Evolutionary conservation across 2,113 vertebrate species (phyloP).

Genomic region (Seriola rivoliana): DNA sequence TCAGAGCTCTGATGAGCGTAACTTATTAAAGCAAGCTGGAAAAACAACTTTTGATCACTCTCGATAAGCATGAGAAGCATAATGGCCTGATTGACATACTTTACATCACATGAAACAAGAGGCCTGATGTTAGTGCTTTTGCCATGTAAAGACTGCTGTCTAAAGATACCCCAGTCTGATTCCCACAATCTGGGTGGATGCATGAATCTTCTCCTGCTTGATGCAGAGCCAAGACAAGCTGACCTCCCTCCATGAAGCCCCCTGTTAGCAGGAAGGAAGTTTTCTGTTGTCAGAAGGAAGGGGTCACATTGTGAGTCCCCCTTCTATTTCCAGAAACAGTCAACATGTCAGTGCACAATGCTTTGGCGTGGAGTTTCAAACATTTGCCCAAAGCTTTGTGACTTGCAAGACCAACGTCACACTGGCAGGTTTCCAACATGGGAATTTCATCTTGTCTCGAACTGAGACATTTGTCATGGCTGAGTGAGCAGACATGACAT

Average conservation of each 20-base stretch:
- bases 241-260: constrained; percentile 41
- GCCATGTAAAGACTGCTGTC: not conserved
- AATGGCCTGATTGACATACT: not conserved
- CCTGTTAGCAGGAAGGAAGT: constrained; percentile 74
- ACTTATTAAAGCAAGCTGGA: not conserved
- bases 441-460: not conserved
- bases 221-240: constrained; percentile 70
- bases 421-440: constrained; percentile 13
- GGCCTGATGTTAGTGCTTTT: not conserved
- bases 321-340: constrained; percentile 57
- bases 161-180: constrained; percentile 23
- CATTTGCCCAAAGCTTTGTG: not conserved
- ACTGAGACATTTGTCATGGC: not conserved
- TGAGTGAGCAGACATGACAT: not conserved
- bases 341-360: constrained; percentile 28
- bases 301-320: constrained; percentile 51
- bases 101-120: not conserved
- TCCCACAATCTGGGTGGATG: constrained; percentile 70
- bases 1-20: not conserved
- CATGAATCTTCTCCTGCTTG: constrained; percentile 28
- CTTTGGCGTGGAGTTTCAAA: constrained; percentile 1
- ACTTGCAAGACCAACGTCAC: constrained; percentile 7
- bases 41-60: constrained; percentile 21
- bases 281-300: constrained; percentile 67
- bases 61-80: not conserved